A percentile compares a stretch with the other conserved stretches of the same genome.
Conservation (phyloP, 2,888 invertebrate genomes). For the Clusia tigrina region DNA sequence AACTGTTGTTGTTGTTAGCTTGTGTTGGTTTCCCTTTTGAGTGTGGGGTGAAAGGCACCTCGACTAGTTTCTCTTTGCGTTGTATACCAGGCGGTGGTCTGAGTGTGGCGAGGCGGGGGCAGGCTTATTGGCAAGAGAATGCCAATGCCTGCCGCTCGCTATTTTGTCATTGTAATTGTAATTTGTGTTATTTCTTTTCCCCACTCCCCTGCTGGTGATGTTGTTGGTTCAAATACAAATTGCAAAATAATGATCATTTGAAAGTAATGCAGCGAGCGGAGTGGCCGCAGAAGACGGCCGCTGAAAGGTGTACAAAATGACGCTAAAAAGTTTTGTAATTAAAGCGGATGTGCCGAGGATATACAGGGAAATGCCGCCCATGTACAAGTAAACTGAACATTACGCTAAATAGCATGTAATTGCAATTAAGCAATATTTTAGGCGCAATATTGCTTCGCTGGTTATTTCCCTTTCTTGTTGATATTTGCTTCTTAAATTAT, state of each 20-base stretch:
- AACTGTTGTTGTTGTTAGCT: neutral
- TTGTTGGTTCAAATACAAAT: neutral
- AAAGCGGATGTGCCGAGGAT: neutral
- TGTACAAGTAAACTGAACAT: conserved; percentile 1
- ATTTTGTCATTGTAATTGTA: conserved; percentile 1
- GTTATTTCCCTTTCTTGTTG: too few relatives aligned
- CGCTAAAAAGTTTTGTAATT: neutral
- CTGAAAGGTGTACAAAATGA: conserved; percentile 3
- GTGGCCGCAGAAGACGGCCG: neutral
- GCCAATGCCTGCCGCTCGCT: too few relatives aligned
- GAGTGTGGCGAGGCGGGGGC: neutral
- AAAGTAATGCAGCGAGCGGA: neutral
- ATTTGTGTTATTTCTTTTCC: neutral
- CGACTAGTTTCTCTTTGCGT: neutral
- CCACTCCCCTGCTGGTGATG: conserved; percentile 1
- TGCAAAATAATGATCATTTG: conserved; percentile 7
- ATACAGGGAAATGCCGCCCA: neutral
- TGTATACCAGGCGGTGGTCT: neutral
- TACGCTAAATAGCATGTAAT: conserved; percentile 2
- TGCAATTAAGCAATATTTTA: neutral
- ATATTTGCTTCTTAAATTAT: too few relatives aligned
- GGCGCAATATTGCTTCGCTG: too few relatives aligned
- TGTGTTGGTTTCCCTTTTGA: neutral
- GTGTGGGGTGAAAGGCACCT: neutral
- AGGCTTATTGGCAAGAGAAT: conserved; percentile 5